phyloP scores from a whole-genome alignment of 1,140 invertebrate genomes.

The Dendrolimus kikuchii region DNA sequence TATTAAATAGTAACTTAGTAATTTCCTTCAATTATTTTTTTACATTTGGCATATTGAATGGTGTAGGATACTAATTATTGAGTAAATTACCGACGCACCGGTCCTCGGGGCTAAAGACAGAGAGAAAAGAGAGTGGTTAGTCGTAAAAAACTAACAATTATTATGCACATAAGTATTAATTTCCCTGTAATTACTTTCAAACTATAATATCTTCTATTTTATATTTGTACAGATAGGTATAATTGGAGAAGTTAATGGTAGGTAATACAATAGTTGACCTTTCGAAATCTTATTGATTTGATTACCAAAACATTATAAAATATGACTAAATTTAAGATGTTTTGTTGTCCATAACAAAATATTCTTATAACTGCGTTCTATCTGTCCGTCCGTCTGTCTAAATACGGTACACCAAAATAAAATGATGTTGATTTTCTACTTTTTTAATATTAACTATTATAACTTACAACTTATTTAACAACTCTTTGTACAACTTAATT shows the following conservation, averaged over 20 bases:
- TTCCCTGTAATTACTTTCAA: conserved; percentile 35
- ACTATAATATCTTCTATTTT: conserved; percentile 29
- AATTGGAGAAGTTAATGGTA: no score
- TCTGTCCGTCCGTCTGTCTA: no score
- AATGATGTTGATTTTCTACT: no score
- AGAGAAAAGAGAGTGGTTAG: conserved; percentile 24
- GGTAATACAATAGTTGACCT: no score
- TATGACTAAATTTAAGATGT: no score
- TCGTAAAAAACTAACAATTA: conserved; percentile 54
- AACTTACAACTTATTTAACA: no score
- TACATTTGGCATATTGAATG: conserved; percentile 48
- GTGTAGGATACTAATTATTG: conserved; percentile 52
- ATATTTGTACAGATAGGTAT: not conserved
- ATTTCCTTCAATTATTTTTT: conserved; percentile 46
- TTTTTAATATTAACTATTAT: no score
- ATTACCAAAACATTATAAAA: conserved; percentile 4
- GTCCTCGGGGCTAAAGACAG: conserved; percentile 45
- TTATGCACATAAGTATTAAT: conserved; percentile 35
- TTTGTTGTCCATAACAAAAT: no score
- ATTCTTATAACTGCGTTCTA: no score
- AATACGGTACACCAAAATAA: no score
- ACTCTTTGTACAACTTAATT: no score
- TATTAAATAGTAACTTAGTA: conserved; percentile 31
- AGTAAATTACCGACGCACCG: conserved; percentile 46
- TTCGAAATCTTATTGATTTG: conserved; percentile 11